Evolutionary conservation across 2,797 vertebrate species (phyloP), one percentile per base, ranked within the genome.

Genomic region (Malurus leucopterus): DNA sequence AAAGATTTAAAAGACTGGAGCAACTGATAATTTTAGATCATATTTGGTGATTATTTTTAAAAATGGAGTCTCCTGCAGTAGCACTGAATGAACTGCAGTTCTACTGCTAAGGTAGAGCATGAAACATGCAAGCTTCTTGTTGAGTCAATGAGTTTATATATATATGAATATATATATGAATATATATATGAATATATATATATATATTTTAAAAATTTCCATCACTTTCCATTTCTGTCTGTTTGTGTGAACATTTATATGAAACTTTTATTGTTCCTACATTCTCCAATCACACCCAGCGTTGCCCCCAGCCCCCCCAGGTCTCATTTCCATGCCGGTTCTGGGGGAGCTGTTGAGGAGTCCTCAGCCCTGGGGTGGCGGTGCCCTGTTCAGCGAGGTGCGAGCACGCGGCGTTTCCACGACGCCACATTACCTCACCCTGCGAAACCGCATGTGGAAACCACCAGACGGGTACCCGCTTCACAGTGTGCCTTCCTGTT

Each of bases 401-500:
- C 12, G 76, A 91, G 69, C 36, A 50, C 23, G 8, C 0, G 3
- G 41, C 1, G 0, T 69, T 76, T 55, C 32, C 51, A 38, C 65
- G 32, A 26, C 1, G 1, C 43, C 69, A 64, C 46, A 3, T 86
- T 69, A 76, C 70, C 67, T 91, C 86, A 88, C 29, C 63, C 68
- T 49, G 77, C n/a, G 58, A 94, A 92, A 95, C 95, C 59, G 1
- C 62, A 8, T 67, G 40, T 3, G 11, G 88, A 96, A 95, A 90
- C 86, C 85, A 88, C 88, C 87, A 87, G 61, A 64, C 0, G 50
- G 67, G 83, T 77, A 70, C 50, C 23, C 21, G 80, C 83, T 84
- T 86, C 74, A 89, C 43, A 40, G 26, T 43, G 57, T 59, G 61
- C 71, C 57, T 94, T 95, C 93, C 93, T 95, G 93, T 92, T 95